Evolutionary conservation across 2,113 vertebrate genomes (phyloP).

Genomic region (Ctenodactylus gundi): DNA sequence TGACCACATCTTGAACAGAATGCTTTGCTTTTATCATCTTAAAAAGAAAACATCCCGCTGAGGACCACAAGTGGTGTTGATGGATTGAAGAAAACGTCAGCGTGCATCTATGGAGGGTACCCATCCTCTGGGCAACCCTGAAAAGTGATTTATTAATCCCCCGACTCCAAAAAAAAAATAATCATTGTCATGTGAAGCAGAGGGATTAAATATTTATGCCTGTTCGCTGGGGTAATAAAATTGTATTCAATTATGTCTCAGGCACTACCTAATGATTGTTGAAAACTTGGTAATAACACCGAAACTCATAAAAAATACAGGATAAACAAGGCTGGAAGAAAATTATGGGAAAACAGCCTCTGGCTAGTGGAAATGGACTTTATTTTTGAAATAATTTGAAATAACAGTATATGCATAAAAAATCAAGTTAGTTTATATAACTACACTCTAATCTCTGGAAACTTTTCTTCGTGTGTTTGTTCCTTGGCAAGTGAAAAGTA

Average conservation of each 20-base stretch:
- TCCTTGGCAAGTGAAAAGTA: background rate
- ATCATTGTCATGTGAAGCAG: conserved; percentile 63
- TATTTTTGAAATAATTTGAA: conserved; percentile 75
- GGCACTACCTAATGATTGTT: conserved; percentile 77
- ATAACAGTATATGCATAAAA: conserved; percentile 38
- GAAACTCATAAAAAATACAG: conserved; percentile 80
- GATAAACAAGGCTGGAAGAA: conserved; percentile 77
- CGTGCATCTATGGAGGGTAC: conserved; percentile 36
- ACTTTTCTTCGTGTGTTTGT: background rate
- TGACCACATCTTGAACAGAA: background rate
- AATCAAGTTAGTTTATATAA: conserved; percentile 62
- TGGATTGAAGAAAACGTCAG: background rate
- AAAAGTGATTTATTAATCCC: conserved; percentile 69
- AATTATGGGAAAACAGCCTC: conserved; percentile 72
- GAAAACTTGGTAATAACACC: conserved; percentile 77
- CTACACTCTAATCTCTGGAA: conserved; percentile 45
- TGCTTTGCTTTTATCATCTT: background rate
- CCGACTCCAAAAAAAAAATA: conserved; percentile 70
- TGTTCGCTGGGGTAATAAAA: conserved; percentile 81
- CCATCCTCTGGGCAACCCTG: conserved; percentile 42
- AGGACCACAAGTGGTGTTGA: background rate
- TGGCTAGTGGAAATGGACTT: conserved; percentile 66
- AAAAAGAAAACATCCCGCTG: background rate
- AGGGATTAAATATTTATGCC: conserved; percentile 84
- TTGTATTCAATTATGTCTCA: conserved; percentile 79